Evolutionary conservation across 2,888 invertebrate genomes (phyloP), one percentile per base, ranked within the genome.

Genomic region (Tyria jacobaeae): DNA sequence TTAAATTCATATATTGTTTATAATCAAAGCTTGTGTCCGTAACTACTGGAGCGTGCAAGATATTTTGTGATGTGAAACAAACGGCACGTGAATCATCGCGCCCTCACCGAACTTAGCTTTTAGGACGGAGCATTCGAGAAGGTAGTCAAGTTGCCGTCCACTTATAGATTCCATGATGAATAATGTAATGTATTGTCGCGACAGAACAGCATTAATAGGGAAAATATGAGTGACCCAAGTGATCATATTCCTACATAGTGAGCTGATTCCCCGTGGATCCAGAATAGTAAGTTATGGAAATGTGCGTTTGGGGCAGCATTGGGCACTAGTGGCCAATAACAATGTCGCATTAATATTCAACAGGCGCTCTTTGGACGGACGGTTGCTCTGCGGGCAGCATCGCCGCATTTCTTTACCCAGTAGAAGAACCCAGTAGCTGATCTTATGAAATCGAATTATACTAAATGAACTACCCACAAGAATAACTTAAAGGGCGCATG

Each of bases 241-340:
- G 86, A 89, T 91, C 85, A 89, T 92, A 90, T 91, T 91, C 84
- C 84, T 88, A 89, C 86, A 85, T 86, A 88, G 88, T 82, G 89
- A 88, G 88, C 87, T 88, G 91, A 91, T 90, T 90, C 91, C 89
- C 91, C 88, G 86, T 87, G 91, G 91, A 91, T 91, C 86, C 89
- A 87, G 93, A 91, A 94, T 94, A 94, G 92, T 94, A 94, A 94
- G 91, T 93, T 94, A 94, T 93, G 93, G 92, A 90, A 94, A 94
- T 93, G 89, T 86, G 90, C 92, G 92, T 90, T 91, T 92, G 92
- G 92, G 93, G 91, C 91, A 92, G 89, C 89, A 88, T 87, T 91
- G 91, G 92, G 87, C 90, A 89, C 91, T 91, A 89, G 90, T 88
- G 89, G 89, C 92, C 93, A 92, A 92, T 92, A 93, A 94, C 93